Percentiles rank a stretch among this genome's conserved stretches.
Evolutionary conservation across 1,140 invertebrate genomes (phyloP).

Genomic region (Polyergus mexicanus): DNA sequence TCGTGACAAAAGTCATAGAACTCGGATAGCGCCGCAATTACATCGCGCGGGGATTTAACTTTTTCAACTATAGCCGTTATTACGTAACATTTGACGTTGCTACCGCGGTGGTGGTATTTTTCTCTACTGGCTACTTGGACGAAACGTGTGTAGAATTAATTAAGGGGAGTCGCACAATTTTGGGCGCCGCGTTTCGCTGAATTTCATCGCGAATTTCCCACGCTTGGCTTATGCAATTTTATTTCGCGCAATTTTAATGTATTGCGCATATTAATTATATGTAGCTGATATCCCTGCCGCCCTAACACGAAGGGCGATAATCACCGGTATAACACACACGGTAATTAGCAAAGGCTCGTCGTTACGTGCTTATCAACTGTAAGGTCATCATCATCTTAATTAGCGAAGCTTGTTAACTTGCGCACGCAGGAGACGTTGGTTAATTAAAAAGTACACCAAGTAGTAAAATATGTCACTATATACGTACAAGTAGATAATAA

Average conservation of each 20-base stretch:
- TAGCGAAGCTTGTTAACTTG: conserved; percentile 34
- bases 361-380: conserved; percentile 56
- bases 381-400: conserved; percentile 53
- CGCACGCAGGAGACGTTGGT: not conserved
- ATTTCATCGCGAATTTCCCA: not conserved
- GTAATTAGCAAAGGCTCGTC: conserved; percentile 52
- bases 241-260: conserved; percentile 2
- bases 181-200: not conserved
- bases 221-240: not conserved
- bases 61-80: conserved; percentile 59
- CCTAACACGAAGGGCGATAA: conserved; percentile 37
- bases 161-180: conserved; percentile 22
- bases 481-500: conserved; percentile 29
- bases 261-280: conserved; percentile 42
- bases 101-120: conserved; percentile 11
- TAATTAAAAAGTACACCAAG: conserved; percentile 39
- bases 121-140: conserved; percentile 2
- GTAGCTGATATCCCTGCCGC: not conserved
- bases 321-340: conserved; percentile 28
- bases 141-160: conserved; percentile 49
- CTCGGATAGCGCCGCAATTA: conserved; percentile 57
- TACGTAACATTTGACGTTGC: conserved; percentile 56
- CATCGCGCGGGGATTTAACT: conserved; percentile 48
- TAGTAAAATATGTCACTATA: not conserved
- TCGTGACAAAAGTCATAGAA: conserved; percentile 62